A percentile compares a stretch with the other conserved stretches of the same genome.
These are phyloP conservation scores for Hypotaenidia okinawae DNA, from an alignment of 2,797 vertebrate genomes.

Conservation along the genomic window DNA sequence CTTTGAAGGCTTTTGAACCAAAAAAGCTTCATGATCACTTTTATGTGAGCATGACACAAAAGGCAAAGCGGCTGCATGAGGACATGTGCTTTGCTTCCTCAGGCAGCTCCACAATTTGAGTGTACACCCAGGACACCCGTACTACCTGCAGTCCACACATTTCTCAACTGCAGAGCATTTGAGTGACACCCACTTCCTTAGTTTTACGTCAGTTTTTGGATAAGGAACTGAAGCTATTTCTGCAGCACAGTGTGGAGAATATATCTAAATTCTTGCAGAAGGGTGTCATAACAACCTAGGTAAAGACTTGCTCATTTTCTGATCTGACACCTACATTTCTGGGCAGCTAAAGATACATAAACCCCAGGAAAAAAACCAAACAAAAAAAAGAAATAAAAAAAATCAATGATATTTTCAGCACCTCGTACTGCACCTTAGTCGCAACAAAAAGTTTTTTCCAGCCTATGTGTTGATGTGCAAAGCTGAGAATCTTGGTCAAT, in stretches of 20 bases:
- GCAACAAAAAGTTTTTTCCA: not conserved
- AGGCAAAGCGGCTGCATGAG: not conserved
- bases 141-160: not conserved
- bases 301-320: not conserved
- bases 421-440: not conserved
- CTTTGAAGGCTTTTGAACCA: not conserved
- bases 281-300: not conserved
- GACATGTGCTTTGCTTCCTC: not conserved
- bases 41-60: not conserved
- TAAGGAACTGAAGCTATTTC: not conserved
- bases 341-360: not conserved
- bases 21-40: not conserved
- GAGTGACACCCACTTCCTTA: not conserved
- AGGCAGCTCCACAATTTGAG: not conserved
- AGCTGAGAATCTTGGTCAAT: not conserved
- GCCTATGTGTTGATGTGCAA: not conserved
- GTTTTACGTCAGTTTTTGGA: not conserved
- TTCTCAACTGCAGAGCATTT: not conserved
- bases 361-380: not conserved
- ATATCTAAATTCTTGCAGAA: not conserved
- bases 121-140: accelerated
- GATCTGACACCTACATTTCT: not conserved
- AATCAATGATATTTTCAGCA: not conserved
- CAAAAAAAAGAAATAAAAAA: not conserved
- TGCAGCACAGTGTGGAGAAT: not conserved